Evolutionary conservation across 2,797 vertebrate genomes (phyloP), one percentile per base, ranked within the genome.

Genomic region (Harpagifer antarcticus): DNA sequence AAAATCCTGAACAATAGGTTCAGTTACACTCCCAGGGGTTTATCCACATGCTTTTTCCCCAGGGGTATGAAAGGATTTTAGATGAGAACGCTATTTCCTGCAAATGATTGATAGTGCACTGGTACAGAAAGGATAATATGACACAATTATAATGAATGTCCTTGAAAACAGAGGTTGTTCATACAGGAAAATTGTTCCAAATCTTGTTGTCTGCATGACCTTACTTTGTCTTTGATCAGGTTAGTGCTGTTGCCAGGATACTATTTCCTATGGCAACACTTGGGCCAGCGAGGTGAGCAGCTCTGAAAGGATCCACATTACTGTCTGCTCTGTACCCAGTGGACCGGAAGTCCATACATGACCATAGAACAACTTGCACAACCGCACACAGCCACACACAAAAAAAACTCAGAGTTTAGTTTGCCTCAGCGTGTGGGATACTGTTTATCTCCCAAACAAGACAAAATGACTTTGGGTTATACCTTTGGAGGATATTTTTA

Each of bases 161-260:
- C 53, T 47, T 47, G 49, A 19, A 19, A 79, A 63, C 55, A 66
- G 19, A 19, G 66, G 63, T 80, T n/a, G 58, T 73, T 76, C 53
- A 45, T 68, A 45, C 56, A 61, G 70, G 13, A 67, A 72, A 52
- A 59, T 74, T 77, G 80, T 72, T 50, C 63, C 64, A 76, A 73
- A 68, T 89, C 76, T 88, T 82, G 73, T 88, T 81, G 81, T 84
- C 74, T 80, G 82, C 55, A 62, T 93, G 91, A 94, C 93, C 92
- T 94, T 94, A 93, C 90, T 90, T 91, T 92, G 92, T 90, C 91
- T 91, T 93, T 93, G 89, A 88, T 87, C 91, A 68, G 87, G 89
- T 93, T 88, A 88, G 74, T 73, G 81, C 90, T 91, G 95, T 95
- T 96, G 93, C 94, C 92, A 87, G 93, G 94, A 94, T 91, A 95